Evolutionary conservation across 92 coral and sea anemone species (phyloP).

Genomic region (Plumapathes pennacea): DNA sequence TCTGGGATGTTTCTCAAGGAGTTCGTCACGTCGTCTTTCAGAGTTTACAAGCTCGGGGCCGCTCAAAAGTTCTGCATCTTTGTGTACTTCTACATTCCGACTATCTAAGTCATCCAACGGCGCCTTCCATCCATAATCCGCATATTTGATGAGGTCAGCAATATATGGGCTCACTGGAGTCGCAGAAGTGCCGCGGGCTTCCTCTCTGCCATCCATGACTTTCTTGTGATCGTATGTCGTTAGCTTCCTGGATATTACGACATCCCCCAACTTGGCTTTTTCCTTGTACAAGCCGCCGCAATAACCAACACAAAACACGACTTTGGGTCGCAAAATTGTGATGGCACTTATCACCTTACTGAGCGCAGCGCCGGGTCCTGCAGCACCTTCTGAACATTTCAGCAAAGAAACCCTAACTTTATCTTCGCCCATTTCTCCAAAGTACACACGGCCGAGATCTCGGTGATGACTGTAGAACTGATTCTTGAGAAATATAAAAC

Average conservation of each 20-base stretch:
- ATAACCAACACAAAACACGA: conserved; percentile 25
- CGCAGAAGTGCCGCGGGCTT: conserved; percentile 1
- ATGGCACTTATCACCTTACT: conserved; percentile 16
- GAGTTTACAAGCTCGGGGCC: conserved; percentile 40
- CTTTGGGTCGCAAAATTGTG: conserved; percentile 23
- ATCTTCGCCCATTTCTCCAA: conserved; percentile 21
- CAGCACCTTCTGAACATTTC: conserved; percentile 14
- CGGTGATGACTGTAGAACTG: not conserved
- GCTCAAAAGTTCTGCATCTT: conserved; percentile 26
- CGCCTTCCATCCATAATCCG: conserved; percentile 27
- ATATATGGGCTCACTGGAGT: conserved; percentile 19
- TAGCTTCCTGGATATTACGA: conserved; percentile 26
- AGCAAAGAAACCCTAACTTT: conserved; percentile 29
- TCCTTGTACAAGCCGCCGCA: conserved; percentile 15
- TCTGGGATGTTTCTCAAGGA: conserved; percentile 8
- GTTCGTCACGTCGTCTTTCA: conserved; percentile 19
- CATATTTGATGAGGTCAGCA: conserved; percentile 15
- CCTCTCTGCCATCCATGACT: conserved; percentile 8
- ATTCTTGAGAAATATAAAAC: conserved; percentile 5
- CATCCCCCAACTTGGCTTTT: conserved; percentile 44
- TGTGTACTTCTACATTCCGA: conserved; percentile 12
- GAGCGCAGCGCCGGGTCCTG: conserved; percentile 12
- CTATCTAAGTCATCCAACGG: conserved; percentile 11
- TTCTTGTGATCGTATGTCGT: conserved; percentile 13
- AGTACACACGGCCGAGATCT: conserved; percentile 7